A percentile compares a stretch with the other conserved stretches of the same genome.
phyloP scores from a whole-genome alignment of 1,140 invertebrate genomes.

The Dendrolimus kikuchii region DNA sequence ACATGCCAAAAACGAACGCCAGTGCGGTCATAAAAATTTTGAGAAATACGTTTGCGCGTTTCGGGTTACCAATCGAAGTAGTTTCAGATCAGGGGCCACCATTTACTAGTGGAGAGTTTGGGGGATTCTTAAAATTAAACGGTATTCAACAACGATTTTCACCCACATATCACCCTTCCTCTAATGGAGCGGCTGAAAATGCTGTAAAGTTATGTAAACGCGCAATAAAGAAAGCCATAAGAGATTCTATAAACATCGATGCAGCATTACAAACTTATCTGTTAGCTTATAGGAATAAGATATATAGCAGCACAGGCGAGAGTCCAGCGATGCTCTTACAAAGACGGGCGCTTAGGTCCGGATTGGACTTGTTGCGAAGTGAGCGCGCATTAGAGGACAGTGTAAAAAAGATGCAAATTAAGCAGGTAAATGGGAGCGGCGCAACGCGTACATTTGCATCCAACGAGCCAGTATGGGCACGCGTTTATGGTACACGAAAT shows the following conservation, averaged over 20 bases:
- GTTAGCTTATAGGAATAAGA: slow-evolving; percentile 17
- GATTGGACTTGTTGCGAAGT: slow-evolving; percentile 12
- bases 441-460: not conserved
- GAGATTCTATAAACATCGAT: slow-evolving; percentile 13
- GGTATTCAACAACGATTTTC: slow-evolving; percentile 16
- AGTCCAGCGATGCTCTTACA: slow-evolving; percentile 16
- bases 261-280: slow-evolving; percentile 16
- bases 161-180: slow-evolving; percentile 16
- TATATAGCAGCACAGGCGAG: slow-evolving; percentile 15
- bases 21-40: slow-evolving; percentile 9
- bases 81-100: slow-evolving; percentile 21
- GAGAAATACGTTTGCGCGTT: slow-evolving; percentile 13
- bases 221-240: slow-evolving; percentile 15
- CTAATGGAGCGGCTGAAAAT: slow-evolving; percentile 21
- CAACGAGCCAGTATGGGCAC: slow-evolving; percentile 5
- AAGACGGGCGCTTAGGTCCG: slow-evolving; percentile 9
- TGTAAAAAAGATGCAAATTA: slow-evolving; percentile 1
- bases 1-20: slow-evolving; percentile 11
- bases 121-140: slow-evolving; percentile 9
- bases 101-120: slow-evolving; percentile 14
- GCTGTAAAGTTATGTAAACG: slow-evolving; percentile 17
- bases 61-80: slow-evolving; percentile 14
- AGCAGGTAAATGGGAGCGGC: not conserved
- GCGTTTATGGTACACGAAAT: not conserved
- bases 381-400: not conserved